These are phyloP conservation scores for Plutella xylostella DNA, from an alignment of 2,888 invertebrate species.

Conservation along the genomic window DNA sequence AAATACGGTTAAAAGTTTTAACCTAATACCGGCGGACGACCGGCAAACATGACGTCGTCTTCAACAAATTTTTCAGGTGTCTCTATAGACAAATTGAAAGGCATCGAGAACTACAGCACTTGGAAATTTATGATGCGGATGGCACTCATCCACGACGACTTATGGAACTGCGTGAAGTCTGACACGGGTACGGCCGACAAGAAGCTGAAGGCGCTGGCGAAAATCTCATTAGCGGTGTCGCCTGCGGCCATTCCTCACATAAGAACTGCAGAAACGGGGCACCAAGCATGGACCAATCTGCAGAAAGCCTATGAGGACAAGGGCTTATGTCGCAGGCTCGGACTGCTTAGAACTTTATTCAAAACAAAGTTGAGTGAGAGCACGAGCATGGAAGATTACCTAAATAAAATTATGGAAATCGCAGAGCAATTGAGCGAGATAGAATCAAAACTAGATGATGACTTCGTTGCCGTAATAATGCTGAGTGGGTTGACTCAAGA, in stretches of 20 bases:
- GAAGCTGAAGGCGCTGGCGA: conserved; percentile 14
- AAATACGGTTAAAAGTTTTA: too few relatives aligned
- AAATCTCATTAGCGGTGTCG: conserved; percentile 11
- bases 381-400: background rate
- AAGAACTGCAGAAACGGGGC: conserved; percentile 8
- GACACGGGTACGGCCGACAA: background rate
- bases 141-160: conserved; percentile 12
- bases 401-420: background rate
- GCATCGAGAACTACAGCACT: too few relatives aligned
- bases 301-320: too few relatives aligned
- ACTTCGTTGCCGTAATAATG: background rate
- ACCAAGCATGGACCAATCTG: conserved; percentile 12
- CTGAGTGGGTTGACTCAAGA: background rate
- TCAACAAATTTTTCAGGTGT: too few relatives aligned
- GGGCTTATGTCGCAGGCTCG: too few relatives aligned
- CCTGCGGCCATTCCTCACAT: conserved; percentile 6
- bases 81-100: background rate
- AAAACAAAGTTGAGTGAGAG: conserved; percentile 9
- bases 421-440: background rate
- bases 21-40: too few relatives aligned
- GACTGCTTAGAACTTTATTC: conserved; percentile 11
- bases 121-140: conserved; percentile 10
- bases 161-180: conserved; percentile 9
- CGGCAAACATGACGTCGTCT: too few relatives aligned
- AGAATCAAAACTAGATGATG: conserved; percentile 3